These are phyloP conservation scores for Phainopepla nitens DNA, from an alignment of 2,113 vertebrate genomes.

Conservation along the genomic window DNA sequence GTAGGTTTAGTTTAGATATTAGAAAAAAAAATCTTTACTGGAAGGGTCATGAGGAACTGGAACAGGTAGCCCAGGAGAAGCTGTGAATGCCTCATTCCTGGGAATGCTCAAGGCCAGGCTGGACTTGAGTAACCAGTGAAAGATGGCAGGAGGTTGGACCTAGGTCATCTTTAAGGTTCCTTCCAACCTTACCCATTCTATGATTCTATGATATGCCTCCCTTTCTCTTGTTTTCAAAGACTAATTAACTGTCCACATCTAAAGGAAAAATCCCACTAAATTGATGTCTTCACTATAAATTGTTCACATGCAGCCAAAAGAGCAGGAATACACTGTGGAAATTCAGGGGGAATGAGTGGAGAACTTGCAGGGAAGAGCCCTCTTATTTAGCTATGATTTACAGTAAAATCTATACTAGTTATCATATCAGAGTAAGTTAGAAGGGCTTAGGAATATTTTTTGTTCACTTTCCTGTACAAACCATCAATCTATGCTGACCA, in stretches of 20 bases:
- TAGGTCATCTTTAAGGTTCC: not conserved
- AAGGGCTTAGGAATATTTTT: not conserved
- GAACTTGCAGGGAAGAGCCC: not conserved
- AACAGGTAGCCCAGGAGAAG: not conserved
- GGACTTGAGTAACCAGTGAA: not conserved
- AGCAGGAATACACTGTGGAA: not conserved
- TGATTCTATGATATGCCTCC: not conserved
- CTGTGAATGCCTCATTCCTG: not conserved
- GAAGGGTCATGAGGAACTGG: too few relatives aligned
- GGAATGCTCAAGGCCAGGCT: not conserved
- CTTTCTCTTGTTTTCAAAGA: not conserved
- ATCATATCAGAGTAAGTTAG: not conserved
- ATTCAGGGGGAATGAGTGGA: not conserved
- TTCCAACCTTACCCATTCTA: not conserved
- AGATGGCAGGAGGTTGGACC: fast-evolving
- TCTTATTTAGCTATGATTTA: not conserved
- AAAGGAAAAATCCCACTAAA: not conserved
- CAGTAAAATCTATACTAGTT: not conserved
- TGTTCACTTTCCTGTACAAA: not conserved
- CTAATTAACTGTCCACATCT: not conserved
- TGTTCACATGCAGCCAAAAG: not conserved
- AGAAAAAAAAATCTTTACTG: not conserved
- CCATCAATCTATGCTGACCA: not conserved
- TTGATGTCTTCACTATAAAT: not conserved
- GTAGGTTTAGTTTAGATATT: not conserved